Conservation (phyloP, 2,888 invertebrate species). For the Osedax frankpressi region DNA sequence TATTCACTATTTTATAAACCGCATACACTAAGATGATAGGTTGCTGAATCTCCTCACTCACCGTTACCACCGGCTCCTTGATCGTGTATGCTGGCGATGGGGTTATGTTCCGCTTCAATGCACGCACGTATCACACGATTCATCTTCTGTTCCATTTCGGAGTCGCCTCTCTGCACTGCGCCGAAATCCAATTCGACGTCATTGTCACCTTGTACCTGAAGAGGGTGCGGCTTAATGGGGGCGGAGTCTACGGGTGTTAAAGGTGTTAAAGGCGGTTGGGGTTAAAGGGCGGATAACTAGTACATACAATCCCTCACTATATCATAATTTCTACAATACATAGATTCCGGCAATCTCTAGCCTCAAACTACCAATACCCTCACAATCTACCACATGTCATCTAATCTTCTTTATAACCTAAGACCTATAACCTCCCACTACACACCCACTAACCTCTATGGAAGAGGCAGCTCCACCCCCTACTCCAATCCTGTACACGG, state of each 20-base stretch:
- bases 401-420: no score
- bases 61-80: slow-evolving; percentile 89
- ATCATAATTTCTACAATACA: no score
- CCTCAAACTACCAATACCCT: no score
- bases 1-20: no score
- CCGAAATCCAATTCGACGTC: slow-evolving; percentile 75
- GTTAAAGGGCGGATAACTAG: neutral
- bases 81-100: slow-evolving; percentile 88
- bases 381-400: no score
- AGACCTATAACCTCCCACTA: no score
- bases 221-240: neutral
- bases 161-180: slow-evolving; percentile 88
- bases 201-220: slow-evolving; percentile 68
- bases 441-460: slow-evolving; percentile 53
- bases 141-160: slow-evolving; percentile 96
- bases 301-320: no score
- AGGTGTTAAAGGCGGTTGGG: neutral
- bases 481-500: slow-evolving; percentile 91
- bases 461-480: slow-evolving; percentile 98
- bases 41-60: no score
- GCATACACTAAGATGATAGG: no score
- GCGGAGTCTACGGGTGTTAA: neutral
- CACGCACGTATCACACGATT: slow-evolving; percentile 85
- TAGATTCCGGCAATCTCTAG: no score
- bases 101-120: slow-evolving; percentile 69